Percentiles rank a stretch among this genome's conserved stretches.
These are phyloP conservation scores for Dicentrarchus labrax DNA, from an alignment of 2,113 vertebrate genomes.

Conservation along the genomic window DNA sequence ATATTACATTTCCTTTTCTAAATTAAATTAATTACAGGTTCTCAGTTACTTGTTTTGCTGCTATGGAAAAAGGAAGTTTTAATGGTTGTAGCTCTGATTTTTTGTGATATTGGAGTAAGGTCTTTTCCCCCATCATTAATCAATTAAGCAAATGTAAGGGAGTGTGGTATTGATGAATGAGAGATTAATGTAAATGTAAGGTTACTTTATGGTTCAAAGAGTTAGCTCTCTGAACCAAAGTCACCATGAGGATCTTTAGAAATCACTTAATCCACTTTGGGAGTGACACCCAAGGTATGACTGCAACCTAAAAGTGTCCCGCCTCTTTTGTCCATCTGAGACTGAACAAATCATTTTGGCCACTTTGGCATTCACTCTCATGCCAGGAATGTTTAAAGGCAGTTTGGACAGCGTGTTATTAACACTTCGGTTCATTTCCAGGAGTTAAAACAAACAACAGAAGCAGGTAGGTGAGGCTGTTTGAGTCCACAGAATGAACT, in stretches of 20 bases:
- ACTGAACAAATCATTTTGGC: slow-evolving; percentile 43
- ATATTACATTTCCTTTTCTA: background rate
- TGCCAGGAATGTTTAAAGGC: slow-evolving; percentile 4
- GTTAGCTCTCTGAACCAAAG: slow-evolving; percentile 19
- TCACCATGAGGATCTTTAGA: background rate
- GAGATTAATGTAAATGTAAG: background rate
- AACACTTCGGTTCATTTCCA: slow-evolving; percentile 19
- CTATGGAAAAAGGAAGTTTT: background rate
- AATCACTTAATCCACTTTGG: slow-evolving; percentile 29
- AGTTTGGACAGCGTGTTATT: background rate
- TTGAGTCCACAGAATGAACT: background rate
- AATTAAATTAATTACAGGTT: background rate
- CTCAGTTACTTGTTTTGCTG: background rate
- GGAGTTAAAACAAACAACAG: slow-evolving; percentile 29
- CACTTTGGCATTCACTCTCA: slow-evolving; percentile 30
- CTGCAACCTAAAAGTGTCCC: slow-evolving; percentile 38
- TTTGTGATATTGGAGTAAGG: background rate
- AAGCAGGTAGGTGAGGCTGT: slow-evolving; percentile 71
- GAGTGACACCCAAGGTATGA: slow-evolving; percentile 46
- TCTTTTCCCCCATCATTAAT: too few species aligned
- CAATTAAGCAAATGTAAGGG: background rate
- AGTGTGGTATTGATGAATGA: background rate
- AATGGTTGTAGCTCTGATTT: background rate
- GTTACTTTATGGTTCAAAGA: slow-evolving; percentile 1
- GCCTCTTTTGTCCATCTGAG: slow-evolving; percentile 55